Percentiles rank a stretch among this genome's conserved stretches.
Evolutionary conservation across 2,888 invertebrate species (phyloP).

Genomic region (Trimorus sp.): DNA sequence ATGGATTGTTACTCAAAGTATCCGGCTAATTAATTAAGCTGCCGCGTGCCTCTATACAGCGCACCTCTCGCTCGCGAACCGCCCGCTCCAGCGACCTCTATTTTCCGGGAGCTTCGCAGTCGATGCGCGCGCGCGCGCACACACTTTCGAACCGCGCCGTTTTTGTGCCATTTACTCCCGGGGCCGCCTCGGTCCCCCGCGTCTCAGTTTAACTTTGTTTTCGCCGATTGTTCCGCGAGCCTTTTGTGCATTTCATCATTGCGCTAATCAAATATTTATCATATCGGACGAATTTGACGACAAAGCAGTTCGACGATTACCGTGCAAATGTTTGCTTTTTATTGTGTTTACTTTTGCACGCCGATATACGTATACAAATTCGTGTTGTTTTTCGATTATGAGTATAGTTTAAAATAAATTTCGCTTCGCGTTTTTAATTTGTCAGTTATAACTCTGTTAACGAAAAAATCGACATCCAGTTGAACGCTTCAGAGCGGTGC

Average conservation of each 20-base stretch:
- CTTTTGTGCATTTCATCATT: background rate
- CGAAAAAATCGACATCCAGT: no score
- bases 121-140: slow-evolving; percentile 44
- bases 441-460: no score
- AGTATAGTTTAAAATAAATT: no score
- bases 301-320: no score
- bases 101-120: slow-evolving; percentile 34
- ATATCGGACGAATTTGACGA: no score
- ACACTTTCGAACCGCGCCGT: slow-evolving; percentile 4
- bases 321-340: no score
- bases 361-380: no score
- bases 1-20: slow-evolving; percentile 82
- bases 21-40: slow-evolving; percentile 82
- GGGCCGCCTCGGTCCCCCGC: slow-evolving; percentile 4
- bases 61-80: slow-evolving; percentile 61
- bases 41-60: slow-evolving; percentile 72
- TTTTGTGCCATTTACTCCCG: slow-evolving; percentile 44
- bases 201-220: slow-evolving; percentile 24
- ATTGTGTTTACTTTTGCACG: no score
- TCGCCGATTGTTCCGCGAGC: slow-evolving; percentile 5
- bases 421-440: no score
- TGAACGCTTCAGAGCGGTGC: no score
- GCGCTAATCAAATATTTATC: no score
- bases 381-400: no score
- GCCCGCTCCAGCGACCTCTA: slow-evolving; percentile 41